phyloP scores from a whole-genome alignment of 2,797 vertebrate species.

The Oreonectes daqikongensis region DNA sequence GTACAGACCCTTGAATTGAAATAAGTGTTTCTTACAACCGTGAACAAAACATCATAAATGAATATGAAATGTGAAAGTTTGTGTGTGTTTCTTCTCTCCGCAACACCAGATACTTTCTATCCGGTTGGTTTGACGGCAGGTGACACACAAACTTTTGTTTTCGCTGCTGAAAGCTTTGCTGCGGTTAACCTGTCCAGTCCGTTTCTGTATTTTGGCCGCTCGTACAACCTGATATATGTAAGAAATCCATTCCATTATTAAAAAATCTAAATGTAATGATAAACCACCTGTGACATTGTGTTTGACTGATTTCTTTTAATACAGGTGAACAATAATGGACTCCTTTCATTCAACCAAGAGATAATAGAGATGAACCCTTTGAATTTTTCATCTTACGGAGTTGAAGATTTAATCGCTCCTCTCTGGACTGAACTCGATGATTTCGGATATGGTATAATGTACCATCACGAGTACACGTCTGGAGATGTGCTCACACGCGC shows the following conservation, averaged over 20 bases:
- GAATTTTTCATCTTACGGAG: background rate
- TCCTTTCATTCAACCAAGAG: background rate
- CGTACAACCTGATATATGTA: background rate
- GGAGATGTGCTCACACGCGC: background rate
- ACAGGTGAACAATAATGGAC: conserved; percentile 4
- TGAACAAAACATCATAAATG: background rate
- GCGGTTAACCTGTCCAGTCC: background rate
- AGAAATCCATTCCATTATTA: background rate
- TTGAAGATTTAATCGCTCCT: background rate
- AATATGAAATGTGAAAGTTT: background rate
- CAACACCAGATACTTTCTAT: background rate
- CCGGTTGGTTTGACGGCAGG: background rate
- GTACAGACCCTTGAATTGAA: background rate
- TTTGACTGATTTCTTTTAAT: background rate
- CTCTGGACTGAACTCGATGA: background rate
- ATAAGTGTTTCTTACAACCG: background rate
- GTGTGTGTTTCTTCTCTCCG: background rate
- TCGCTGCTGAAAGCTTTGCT: background rate
- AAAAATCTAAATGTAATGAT: background rate
- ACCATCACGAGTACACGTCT: background rate
- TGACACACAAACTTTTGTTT: background rate
- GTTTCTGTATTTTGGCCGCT: background rate
- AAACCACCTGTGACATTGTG: background rate
- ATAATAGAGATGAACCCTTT: background rate
- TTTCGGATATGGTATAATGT: background rate